Base-by-base conservation (phyloP, 2,113 vertebrate species). In the Rostratula benghalensis region DNA sequence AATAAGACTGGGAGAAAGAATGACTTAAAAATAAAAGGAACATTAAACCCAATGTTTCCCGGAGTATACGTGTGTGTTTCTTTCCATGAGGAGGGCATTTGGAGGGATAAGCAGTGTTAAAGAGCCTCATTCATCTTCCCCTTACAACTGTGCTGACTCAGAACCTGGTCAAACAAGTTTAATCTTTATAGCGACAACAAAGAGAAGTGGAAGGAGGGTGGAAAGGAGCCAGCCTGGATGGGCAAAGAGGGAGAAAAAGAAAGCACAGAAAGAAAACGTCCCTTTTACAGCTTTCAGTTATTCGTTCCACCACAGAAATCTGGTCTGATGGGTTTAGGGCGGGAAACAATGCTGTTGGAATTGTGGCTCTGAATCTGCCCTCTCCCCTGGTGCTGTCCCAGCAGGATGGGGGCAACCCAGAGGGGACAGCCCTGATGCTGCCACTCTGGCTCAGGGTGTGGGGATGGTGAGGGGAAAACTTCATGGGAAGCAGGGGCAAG, bases 141-240 rank as follows among this genome's bases (percentile, higher is more conserved):
- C 75, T 96, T 96, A 93, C 92, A 96, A 95, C 83, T 96, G 87
- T 96, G 89, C 95, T 96, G 95, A 96, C 91, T 97, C 93, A 94
- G 85, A 97, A 97, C 93, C 76, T 97, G 82, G 89, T 97, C 91
- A 97, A 95, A 94, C 82, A 97, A 93, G 73, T 95, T 96, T 97
- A 95, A 97, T 96, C 90, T 96, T 95, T 96, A 97, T 87, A 96
- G 73, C 10, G 43, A 68, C 91, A 94, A 96, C 60, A 95, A 95
- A 96, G 89, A 95, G 59, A 92, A 97, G 67, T 81, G 79, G 73
- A 87, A 91, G 93, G 82, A 94, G 69, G 50, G 60, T 95, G 80
- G 90, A 89, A 96, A 94, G 78, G 77, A 97, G 84, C 83, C 91
- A 95, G 87, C 59, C 78, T 69, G 53, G 74, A 86, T 18, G 45